A percentile compares a stretch with the other conserved stretches of the same genome.
Conservation (phyloP, 2,797 vertebrate genomes). For the Thamnophis elegans region DNA sequence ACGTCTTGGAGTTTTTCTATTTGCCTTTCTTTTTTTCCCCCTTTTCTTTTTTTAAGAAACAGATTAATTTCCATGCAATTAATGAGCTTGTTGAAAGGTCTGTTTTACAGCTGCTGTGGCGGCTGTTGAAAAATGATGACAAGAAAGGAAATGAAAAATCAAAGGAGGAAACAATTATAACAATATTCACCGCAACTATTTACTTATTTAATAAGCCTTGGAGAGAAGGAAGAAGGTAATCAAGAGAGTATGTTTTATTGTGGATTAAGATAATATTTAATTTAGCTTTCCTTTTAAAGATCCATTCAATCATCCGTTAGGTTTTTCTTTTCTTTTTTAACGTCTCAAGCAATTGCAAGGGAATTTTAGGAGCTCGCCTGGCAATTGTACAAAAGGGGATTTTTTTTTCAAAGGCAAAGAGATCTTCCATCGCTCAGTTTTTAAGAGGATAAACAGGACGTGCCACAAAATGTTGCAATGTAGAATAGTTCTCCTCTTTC, state of each 20-base stretch:
- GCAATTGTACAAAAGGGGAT: neutral
- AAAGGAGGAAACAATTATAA: slow-evolving; percentile 74
- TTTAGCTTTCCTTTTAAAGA: slow-evolving; percentile 60
- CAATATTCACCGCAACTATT: slow-evolving; percentile 67
- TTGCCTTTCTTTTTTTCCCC: slow-evolving; percentile 36
- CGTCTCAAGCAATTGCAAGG: slow-evolving; percentile 19
- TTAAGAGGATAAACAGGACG: neutral
- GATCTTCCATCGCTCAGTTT: neutral
- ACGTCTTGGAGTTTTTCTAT: slow-evolving; percentile 5
- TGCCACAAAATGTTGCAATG: neutral
- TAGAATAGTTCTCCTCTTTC: neutral
- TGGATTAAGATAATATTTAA: slow-evolving; percentile 69
- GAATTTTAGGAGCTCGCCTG: slow-evolving; percentile 18
- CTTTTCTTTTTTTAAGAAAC: slow-evolving; percentile 11
- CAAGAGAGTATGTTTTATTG: slow-evolving; percentile 68
- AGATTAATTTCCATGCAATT: slow-evolving; percentile 70
- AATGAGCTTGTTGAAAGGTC: slow-evolving; percentile 68
- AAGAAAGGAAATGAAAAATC: slow-evolving; percentile 73
- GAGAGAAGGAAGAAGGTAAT: slow-evolving; percentile 49
- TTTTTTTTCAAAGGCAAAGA: neutral
- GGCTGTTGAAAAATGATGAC: slow-evolving; percentile 66
- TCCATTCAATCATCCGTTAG: slow-evolving; percentile 56
- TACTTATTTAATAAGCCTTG: slow-evolving; percentile 66
- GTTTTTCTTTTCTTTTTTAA: slow-evolving; percentile 18
- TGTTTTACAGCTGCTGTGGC: slow-evolving; percentile 69